Percentiles rank a stretch among this genome's conserved stretches.
phyloP scores from a whole-genome alignment of 2,888 invertebrate genomes.

The Eristalis tenax region DNA sequence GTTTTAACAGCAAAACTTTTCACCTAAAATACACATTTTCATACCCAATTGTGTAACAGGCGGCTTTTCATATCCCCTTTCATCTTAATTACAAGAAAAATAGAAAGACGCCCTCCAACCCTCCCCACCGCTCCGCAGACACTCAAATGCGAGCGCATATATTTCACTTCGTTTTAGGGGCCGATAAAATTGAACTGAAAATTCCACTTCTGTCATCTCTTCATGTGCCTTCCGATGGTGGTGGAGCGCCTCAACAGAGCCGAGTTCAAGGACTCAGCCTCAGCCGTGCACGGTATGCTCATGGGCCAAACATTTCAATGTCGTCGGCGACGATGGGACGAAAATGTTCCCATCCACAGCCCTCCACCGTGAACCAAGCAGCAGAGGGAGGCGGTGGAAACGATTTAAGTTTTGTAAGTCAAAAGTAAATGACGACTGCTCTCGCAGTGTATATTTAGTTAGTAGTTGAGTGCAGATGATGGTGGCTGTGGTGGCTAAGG shows the following conservation, averaged over 20 bases:
- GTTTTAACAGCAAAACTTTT: constrained; percentile 70
- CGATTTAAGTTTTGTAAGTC: constrained; percentile 63
- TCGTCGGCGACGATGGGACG: background rate
- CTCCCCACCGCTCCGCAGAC: background rate
- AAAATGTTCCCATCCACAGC: background rate
- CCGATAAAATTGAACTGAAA: constrained; percentile 71
- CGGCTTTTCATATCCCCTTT: constrained; percentile 65
- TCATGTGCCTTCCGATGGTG: constrained; percentile 1
- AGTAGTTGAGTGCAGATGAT: constrained; percentile 24
- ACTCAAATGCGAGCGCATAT: constrained; percentile 21
- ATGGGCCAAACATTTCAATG: constrained; percentile 58
- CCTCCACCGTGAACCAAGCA: background rate
- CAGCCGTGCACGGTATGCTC: background rate
- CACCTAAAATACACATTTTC: constrained; percentile 72
- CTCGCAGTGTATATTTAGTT: constrained; percentile 22
- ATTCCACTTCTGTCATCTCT: constrained; percentile 45
- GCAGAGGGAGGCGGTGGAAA: background rate
- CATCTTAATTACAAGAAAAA: constrained; percentile 70
- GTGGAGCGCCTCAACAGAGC: background rate
- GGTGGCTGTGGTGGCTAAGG: constrained; percentile 13
- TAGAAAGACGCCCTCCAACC: background rate
- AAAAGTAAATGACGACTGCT: constrained; percentile 50
- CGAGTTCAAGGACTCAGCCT: constrained; percentile 60
- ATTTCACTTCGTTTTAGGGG: constrained; percentile 46
- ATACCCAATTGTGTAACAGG: constrained; percentile 70